phyloP scores from a whole-genome alignment of 1,140 invertebrate species.

The Paralvinella palmiformis region DNA sequence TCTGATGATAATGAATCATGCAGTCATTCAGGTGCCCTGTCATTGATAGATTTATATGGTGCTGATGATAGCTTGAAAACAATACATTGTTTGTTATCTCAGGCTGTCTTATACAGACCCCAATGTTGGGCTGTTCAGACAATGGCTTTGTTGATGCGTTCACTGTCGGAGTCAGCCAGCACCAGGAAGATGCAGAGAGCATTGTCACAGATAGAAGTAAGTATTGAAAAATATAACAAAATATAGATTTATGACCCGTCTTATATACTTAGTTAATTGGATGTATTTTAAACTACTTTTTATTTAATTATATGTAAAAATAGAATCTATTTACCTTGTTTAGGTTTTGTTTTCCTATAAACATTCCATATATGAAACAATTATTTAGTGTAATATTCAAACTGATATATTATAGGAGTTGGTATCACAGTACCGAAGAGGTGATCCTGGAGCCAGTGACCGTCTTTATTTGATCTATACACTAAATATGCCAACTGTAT shows the following conservation, averaged over 20 bases:
- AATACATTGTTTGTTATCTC: background rate
- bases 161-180: slow-evolving; percentile 67
- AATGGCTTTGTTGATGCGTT: slow-evolving; percentile 64
- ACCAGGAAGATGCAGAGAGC: slow-evolving; percentile 76
- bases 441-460: slow-evolving; percentile 46
- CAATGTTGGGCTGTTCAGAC: slow-evolving; percentile 61
- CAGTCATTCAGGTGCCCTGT: too few species aligned
- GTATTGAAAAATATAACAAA: background rate
- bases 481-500: slow-evolving; percentile 60
- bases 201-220: slow-evolving; percentile 69
- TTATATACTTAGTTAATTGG: background rate
- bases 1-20: too few species aligned
- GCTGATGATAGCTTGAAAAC: too few species aligned
- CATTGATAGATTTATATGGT: too few species aligned
- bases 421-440: slow-evolving; percentile 56
- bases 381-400: background rate
- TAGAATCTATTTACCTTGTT: too few species aligned
- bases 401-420: slow-evolving; percentile 56
- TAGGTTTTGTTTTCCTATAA: background rate
- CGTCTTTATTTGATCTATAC: slow-evolving; percentile 55
- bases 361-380: background rate
- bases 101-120: slow-evolving; percentile 46
- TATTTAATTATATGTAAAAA: background rate
- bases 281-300: background rate
- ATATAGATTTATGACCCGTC: background rate